Conservation (phyloP, 2,113 vertebrate species). For the Mionectes macconnelli region DNA sequence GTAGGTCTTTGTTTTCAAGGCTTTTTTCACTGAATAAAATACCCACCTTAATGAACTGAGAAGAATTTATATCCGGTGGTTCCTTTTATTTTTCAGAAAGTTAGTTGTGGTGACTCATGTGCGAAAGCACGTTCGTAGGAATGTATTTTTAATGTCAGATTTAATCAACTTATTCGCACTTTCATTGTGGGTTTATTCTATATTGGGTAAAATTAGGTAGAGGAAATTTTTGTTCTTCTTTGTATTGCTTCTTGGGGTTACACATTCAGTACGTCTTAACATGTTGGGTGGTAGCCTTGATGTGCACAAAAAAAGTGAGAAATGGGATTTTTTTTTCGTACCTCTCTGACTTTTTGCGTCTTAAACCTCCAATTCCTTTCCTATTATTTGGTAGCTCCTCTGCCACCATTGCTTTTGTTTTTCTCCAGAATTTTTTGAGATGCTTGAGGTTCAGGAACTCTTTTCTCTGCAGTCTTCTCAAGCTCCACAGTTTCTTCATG, state of each 20-base stretch:
- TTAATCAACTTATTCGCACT: constrained; percentile 4
- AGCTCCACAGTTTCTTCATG: neutral
- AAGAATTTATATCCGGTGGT: neutral
- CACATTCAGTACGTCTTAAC: neutral
- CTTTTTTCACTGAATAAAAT: constrained; percentile 59
- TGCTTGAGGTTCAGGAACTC: neutral
- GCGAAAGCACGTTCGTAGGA: neutral
- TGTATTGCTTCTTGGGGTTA: neutral
- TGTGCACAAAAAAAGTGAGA: neutral
- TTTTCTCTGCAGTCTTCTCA: neutral
- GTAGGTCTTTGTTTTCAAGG: constrained; percentile 71
- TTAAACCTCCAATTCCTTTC: neutral
- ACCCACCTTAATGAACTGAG: constrained; percentile 33
- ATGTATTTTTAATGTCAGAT: constrained; percentile 26
- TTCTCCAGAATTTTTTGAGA: neutral
- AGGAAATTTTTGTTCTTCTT: neutral
- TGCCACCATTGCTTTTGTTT: neutral
- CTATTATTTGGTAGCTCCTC: neutral
- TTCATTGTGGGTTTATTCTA: neutral
- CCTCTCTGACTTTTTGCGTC: neutral
- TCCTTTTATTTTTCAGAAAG: constrained; percentile 11
- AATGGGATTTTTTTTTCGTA: neutral
- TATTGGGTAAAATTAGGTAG: neutral
- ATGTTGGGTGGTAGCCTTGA: neutral
- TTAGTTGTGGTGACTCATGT: neutral